Conservation (phyloP, 1,140 invertebrate genomes). For the Adoxophyes honmai region DNA sequence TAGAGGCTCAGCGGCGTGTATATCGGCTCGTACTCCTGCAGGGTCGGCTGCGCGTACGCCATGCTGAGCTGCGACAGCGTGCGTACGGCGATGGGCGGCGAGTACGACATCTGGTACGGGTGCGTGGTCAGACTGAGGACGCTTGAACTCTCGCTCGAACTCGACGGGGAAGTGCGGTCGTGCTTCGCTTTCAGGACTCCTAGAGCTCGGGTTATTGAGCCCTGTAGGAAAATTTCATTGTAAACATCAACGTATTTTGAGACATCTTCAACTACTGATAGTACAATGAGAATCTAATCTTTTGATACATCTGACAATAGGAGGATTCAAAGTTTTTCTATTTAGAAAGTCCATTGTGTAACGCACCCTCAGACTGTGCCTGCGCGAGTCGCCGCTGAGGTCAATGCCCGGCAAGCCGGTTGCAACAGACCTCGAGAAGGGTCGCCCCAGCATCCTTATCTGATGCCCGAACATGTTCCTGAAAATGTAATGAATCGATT, state of each 20-base stretch:
- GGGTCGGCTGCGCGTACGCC: slow-evolving; percentile 66
- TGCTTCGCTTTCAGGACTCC: slow-evolving; percentile 80
- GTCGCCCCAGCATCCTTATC: slow-evolving; percentile 71
- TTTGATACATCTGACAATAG: too few species aligned
- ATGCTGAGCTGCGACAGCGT: slow-evolving; percentile 72
- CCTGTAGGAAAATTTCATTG: slow-evolving; percentile 71
- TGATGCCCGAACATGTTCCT: slow-evolving; percentile 73
- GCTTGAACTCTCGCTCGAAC: slow-evolving; percentile 78
- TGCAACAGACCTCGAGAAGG: slow-evolving; percentile 68
- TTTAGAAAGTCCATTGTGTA: too few species aligned
- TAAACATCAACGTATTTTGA: background rate
- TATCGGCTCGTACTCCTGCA: slow-evolving; percentile 69
- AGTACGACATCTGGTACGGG: slow-evolving; percentile 60
- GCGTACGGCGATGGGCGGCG: slow-evolving; percentile 63
- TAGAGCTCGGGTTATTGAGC: slow-evolving; percentile 86
- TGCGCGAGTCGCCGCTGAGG: slow-evolving; percentile 60
- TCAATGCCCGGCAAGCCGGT: slow-evolving; percentile 69
- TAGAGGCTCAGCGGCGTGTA: slow-evolving; percentile 69
- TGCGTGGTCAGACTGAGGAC: slow-evolving; percentile 62
- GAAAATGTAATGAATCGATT: slow-evolving; percentile 38
- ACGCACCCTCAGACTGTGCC: slow-evolving; percentile 66
- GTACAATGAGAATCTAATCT: too few species aligned
- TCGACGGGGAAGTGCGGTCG: slow-evolving; percentile 79
- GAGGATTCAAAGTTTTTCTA: too few species aligned
- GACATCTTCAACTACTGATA: too few species aligned